Evolutionary conservation across 2,888 invertebrate genomes (phyloP).

Genomic region (Drosophila neutralis): DNA sequence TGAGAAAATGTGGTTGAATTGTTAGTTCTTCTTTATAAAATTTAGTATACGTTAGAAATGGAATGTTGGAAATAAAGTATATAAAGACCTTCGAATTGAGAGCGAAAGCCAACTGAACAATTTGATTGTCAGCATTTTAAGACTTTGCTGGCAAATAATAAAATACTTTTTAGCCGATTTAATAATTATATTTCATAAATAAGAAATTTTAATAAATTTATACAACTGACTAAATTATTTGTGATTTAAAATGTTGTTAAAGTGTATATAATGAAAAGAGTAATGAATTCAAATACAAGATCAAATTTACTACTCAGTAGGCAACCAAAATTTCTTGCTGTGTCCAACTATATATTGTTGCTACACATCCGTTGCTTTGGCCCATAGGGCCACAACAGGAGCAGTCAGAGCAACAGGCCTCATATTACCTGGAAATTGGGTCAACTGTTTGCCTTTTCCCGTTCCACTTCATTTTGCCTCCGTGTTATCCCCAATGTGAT

Average conservation of each 20-base stretch:
- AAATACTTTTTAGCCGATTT: neutral
- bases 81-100: neutral
- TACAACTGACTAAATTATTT: neutral
- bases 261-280: neutral
- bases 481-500: constrained; percentile 13
- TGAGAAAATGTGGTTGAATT: neutral
- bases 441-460: constrained; percentile 59
- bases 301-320: neutral
- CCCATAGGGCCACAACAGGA: neutral
- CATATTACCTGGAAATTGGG: constrained; percentile 76
- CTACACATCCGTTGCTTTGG: constrained; percentile 24
- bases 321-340: neutral
- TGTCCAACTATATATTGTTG: constrained; percentile 21
- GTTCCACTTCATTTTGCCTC: constrained; percentile 1
- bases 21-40: neutral
- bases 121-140: neutral
- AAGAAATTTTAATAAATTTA: neutral
- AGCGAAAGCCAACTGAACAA: neutral
- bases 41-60: neutral
- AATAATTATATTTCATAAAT: neutral
- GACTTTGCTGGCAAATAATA: neutral
- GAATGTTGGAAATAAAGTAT: neutral
- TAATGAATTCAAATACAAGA: neutral
- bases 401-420: constrained; percentile 63
- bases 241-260: neutral